A percentile compares a stretch with the other conserved stretches of the same genome.
Evolutionary conservation across 2,797 vertebrate species (phyloP).

Genomic region (Coccyzus lansbergi): DNA sequence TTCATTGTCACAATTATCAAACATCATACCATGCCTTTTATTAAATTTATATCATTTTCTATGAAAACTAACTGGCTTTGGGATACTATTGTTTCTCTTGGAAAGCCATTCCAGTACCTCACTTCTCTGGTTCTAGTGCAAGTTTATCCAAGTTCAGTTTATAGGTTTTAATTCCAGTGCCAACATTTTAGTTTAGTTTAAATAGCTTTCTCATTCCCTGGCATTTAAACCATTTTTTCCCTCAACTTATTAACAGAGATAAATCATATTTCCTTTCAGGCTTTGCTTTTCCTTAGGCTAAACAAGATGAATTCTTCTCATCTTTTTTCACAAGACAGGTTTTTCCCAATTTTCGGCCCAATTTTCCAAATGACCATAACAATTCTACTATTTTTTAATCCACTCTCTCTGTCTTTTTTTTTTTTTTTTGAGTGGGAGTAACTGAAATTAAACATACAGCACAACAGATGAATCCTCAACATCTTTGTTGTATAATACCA

Average conservation of each 20-base stretch:
- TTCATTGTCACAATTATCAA: neutral
- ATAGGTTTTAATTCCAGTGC: neutral
- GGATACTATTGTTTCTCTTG: neutral
- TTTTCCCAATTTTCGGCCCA: neutral
- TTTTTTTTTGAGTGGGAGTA: neutral
- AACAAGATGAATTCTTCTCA: neutral
- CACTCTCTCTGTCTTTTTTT: too few relatives aligned
- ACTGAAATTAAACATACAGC: neutral
- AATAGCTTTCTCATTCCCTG: neutral
- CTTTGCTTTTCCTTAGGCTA: neutral
- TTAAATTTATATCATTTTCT: neutral
- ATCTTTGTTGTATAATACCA: neutral
- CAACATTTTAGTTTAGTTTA: neutral
- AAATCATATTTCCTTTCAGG: neutral
- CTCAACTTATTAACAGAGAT: neutral
- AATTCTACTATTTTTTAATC: neutral
- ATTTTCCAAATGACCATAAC: neutral
- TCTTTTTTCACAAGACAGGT: neutral
- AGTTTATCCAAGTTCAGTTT: neutral
- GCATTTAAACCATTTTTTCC: neutral
- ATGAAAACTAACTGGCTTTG: neutral
- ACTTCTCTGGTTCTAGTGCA: neutral
- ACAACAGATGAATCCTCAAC: neutral
- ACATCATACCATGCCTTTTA: neutral
- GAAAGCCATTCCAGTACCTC: neutral